Percentiles rank a stretch among this genome's conserved stretches.
Conservation (phyloP, 2,113 vertebrate genomes). For the Bubo blakistoni region DNA sequence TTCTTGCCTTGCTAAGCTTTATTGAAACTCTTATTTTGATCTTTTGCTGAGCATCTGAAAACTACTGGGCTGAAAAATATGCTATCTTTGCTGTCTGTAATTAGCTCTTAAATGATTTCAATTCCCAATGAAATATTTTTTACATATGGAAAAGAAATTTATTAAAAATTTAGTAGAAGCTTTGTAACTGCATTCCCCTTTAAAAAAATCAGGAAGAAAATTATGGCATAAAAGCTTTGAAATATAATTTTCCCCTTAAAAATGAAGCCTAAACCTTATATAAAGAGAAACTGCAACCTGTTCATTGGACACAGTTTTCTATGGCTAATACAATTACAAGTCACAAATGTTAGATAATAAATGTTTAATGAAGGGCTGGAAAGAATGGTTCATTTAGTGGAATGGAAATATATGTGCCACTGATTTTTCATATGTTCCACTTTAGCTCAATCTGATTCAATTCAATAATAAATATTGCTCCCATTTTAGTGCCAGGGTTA, state of each 20-base stretch:
- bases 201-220: slow-evolving; percentile 25
- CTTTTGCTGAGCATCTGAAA: slow-evolving; percentile 68
- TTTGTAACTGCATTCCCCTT: slow-evolving; percentile 14
- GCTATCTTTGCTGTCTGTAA: slow-evolving; percentile 53
- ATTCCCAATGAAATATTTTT: slow-evolving; percentile 35
- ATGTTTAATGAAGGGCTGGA: neutral
- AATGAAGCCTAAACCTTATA: neutral
- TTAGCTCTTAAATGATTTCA: slow-evolving; percentile 57
- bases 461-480: neutral
- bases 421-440: neutral
- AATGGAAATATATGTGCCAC: neutral
- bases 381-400: neutral
- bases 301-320: neutral
- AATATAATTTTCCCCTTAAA: neutral
- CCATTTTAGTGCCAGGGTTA: neutral
- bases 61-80: slow-evolving; percentile 66
- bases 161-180: slow-evolving; percentile 54
- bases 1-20: slow-evolving; percentile 66
- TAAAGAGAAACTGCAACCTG: neutral
- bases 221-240: neutral
- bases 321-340: neutral
- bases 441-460: neutral
- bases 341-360: neutral
- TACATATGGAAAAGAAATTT: slow-evolving; percentile 33
- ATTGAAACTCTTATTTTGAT: slow-evolving; percentile 66